Evolutionary conservation across 2,797 vertebrate species (phyloP).

Genomic region (Sebastes baramenuke): DNA sequence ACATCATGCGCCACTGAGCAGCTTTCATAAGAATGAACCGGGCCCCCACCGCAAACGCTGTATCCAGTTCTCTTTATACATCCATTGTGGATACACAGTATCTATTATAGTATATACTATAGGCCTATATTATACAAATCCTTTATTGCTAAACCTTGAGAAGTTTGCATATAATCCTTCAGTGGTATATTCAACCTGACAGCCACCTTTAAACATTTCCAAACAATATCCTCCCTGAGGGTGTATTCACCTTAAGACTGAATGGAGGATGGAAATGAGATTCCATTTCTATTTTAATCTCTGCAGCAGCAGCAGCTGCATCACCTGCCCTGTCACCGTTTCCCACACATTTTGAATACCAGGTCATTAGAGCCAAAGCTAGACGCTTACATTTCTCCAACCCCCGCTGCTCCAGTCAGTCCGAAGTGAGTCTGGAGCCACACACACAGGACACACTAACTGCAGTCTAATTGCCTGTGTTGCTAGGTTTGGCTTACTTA

Average conservation of each 20-base stretch:
- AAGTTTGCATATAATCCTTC: background rate
- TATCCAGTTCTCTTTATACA: no score
- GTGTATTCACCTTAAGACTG: constrained; percentile 15
- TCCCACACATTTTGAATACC: constrained; percentile 41
- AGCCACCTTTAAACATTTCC: background rate
- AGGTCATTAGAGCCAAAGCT: constrained; percentile 39
- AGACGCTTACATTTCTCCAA: constrained; percentile 31
- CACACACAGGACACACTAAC: constrained; percentile 5
- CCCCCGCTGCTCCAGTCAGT: constrained; percentile 27
- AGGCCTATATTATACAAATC: background rate
- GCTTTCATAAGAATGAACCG: no score
- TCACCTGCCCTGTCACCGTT: constrained; percentile 32
- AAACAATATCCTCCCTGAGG: background rate
- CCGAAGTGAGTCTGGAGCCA: background rate
- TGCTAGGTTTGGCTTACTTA: constrained; percentile 15
- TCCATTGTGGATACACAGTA: no score
- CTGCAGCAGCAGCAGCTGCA: constrained; percentile 9
- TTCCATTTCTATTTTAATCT: constrained; percentile 45
- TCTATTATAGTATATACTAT: no score
- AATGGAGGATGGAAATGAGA: constrained; percentile 31
- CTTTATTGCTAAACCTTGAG: background rate
- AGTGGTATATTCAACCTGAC: background rate
- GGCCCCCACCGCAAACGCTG: fast-evolving
- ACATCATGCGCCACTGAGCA: no score
- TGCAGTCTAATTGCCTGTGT: constrained; percentile 25